phyloP scores from a whole-genome alignment of 2,888 invertebrate genomes.

The Heteromyza rotundicornis region DNA sequence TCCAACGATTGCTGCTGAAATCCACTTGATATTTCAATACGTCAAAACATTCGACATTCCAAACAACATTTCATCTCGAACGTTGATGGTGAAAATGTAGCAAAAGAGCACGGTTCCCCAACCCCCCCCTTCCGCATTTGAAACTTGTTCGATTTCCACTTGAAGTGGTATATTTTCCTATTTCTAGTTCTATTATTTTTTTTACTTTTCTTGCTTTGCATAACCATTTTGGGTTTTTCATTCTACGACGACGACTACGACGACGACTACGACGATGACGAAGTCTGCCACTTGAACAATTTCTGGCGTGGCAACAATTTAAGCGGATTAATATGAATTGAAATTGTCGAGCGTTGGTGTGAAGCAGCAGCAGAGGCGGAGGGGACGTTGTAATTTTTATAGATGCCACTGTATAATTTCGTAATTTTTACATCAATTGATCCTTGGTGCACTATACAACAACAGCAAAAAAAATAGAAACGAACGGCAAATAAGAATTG shows the following conservation, averaged over 20 bases:
- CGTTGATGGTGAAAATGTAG: not conserved
- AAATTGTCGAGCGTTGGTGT: not conserved
- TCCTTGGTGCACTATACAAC: not conserved
- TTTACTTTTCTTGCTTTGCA: not conserved
- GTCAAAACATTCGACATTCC: not conserved
- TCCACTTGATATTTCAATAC: constrained; percentile 10
- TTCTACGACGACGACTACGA: no score
- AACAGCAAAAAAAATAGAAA: not conserved
- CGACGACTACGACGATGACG: no score
- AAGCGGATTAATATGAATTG: constrained; percentile 3
- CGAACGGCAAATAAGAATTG: not conserved
- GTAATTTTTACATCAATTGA: constrained; percentile 6
- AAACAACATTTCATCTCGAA: not conserved
- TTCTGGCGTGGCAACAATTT: not conserved
- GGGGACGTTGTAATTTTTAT: not conserved
- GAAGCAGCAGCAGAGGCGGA: not conserved
- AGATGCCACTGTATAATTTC: not conserved
- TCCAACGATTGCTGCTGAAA: constrained; percentile 4
- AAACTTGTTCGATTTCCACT: not conserved
- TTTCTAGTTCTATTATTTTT: not conserved
- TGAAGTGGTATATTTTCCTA: not conserved
- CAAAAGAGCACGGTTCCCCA: not conserved
- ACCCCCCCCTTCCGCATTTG: not conserved
- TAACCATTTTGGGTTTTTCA: no score
- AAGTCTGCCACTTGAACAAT: no score